Evolutionary conservation across 2,888 invertebrate genomes (phyloP), one percentile per base, ranked within the genome.

Genomic region (Papilio gigon): DNA sequence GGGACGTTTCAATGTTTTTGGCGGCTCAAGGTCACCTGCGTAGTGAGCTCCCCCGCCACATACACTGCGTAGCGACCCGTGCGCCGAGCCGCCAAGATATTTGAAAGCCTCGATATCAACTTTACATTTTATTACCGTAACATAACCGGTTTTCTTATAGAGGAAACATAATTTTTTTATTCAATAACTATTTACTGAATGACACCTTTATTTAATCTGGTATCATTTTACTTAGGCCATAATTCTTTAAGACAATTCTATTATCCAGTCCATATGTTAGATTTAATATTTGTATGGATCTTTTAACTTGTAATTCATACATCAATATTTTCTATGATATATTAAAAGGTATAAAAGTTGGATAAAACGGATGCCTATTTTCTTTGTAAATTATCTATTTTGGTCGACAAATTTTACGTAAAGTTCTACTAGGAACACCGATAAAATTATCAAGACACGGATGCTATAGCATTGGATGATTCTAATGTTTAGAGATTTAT

Each of bases 131-230:
- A 27, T 27, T 27, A 53, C n/a, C 25, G n/a, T 5, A 42, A 65
- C 1, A 9, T 42, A 65, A 56, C 56, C 65, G 56, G 56, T 65
- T 56, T 64, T 35, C 37, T 35, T 37, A 11, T 35, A 53, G 14
- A 44, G 35, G 25, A 25, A 37, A 42, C 30, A n/a, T 44, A 22
- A 47, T 47, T 47, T 44, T n/a, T 50, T 37, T 37, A 17, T 53
- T 64, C 17, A 56, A 27, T 25, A 40, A 9, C 42, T 17, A 27
- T 65, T 53, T 42, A 65, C 22, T 65, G 40, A 40, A 53, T 56
- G 27, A n/a, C 62, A 44, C 30, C 1, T 33, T 33, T 63, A 22
- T 63, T 8, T 22, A 12, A 30, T 63, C 30, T 14, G 35, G 30
- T 44, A 42, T 33, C 20, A 12, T 47, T 42, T 61, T 40, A 25